Evolutionary conservation across 1,140 invertebrate genomes (phyloP).

Genomic region (Lepidotrigona ventralis): DNA sequence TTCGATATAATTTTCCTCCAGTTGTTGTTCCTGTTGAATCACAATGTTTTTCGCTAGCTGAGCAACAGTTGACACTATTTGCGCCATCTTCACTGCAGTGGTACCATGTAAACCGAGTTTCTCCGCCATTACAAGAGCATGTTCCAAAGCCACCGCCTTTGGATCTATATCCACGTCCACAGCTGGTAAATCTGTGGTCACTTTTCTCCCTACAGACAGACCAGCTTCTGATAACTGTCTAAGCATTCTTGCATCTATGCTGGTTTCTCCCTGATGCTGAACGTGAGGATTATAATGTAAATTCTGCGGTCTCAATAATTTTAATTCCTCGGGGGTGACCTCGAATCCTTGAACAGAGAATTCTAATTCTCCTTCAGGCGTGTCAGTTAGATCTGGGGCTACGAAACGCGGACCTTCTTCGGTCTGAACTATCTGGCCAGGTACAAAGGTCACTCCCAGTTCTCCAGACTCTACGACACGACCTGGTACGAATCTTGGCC

Average conservation of each 20-base stretch:
- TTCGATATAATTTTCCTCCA: constrained; percentile 43
- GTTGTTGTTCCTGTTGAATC: constrained; percentile 60
- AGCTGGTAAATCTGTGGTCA: constrained; percentile 82
- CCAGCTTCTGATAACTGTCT: constrained; percentile 86
- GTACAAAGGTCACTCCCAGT: constrained; percentile 84
- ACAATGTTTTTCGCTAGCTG: constrained; percentile 76
- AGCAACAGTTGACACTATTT: constrained; percentile 75
- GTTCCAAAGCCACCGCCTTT: constrained; percentile 77
- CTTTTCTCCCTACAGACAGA: constrained; percentile 85
- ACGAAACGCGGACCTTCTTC: constrained; percentile 86
- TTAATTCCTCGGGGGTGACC: constrained; percentile 86
- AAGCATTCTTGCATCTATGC: constrained; percentile 85
- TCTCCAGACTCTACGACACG: constrained; percentile 85
- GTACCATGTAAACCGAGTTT: constrained; percentile 76
- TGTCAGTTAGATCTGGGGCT: constrained; percentile 85
- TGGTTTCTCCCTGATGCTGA: constrained; percentile 82
- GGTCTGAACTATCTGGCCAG: constrained; percentile 87
- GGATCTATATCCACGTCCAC: constrained; percentile 84
- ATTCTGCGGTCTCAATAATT: constrained; percentile 82
- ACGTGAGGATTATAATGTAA: constrained; percentile 78
- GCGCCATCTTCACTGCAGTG: constrained; percentile 78
- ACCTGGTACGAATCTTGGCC: constrained; percentile 87
- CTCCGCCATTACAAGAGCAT: constrained; percentile 75
- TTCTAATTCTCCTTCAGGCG: constrained; percentile 83
- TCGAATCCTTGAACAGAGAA: constrained; percentile 89